phyloP scores from a whole-genome alignment of 2,797 vertebrate genomes.

The Octomys mimax region DNA sequence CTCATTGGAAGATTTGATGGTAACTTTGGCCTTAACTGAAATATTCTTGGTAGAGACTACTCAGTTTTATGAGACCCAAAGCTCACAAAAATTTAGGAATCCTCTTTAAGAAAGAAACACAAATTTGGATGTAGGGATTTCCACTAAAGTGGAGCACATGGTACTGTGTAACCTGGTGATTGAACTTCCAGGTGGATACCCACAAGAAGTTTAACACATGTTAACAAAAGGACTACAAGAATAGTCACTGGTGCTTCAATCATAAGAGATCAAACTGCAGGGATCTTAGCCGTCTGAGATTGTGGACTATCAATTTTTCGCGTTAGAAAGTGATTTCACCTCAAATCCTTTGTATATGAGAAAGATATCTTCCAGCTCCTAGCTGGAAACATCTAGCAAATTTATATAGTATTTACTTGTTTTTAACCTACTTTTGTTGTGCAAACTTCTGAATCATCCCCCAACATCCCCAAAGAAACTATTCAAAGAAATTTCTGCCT shows the following conservation, averaged over 20 bases:
- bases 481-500: constrained; percentile 78
- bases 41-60: background rate
- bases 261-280: constrained; percentile 64
- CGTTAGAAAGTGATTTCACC: constrained; percentile 93
- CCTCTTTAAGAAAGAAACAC: background rate
- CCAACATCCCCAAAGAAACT: constrained; percentile 65
- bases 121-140: background rate
- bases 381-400: constrained; percentile 81
- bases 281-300: constrained; percentile 94
- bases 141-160: background rate
- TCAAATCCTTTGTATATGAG: constrained; percentile 90
- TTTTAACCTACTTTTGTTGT: constrained; percentile 72
- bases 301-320: constrained; percentile 95
- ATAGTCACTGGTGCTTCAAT: background rate
- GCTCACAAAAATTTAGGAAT: background rate
- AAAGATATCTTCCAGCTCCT: constrained; percentile 85
- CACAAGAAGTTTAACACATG: background rate
- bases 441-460: constrained; percentile 66
- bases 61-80: background rate
- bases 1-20: background rate
- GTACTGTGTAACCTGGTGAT: background rate
- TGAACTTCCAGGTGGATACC: background rate
- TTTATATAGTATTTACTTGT: constrained; percentile 76
- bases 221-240: constrained; percentile 15
- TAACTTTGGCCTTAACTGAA: background rate